Conservation (phyloP, 1,140 invertebrate genomes). For the Homalodisca vitripennis region DNA sequence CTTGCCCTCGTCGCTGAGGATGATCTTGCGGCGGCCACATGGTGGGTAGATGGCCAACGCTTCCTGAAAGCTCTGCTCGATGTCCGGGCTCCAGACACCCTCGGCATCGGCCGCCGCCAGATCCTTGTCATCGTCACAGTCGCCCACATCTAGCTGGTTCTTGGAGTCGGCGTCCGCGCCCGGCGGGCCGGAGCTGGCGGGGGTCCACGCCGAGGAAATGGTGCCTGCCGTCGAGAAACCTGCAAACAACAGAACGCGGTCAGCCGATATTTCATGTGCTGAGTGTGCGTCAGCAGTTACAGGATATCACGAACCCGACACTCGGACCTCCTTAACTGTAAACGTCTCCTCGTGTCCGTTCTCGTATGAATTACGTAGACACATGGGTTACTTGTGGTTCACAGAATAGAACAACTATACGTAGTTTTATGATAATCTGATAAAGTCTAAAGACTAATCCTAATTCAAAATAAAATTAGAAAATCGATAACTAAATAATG, state of each 20-base stretch:
- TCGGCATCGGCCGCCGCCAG: slow-evolving; percentile 94
- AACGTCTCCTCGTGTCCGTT: no score
- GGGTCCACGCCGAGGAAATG: slow-evolving; percentile 84
- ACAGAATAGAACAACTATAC: no score
- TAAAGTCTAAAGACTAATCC: no score
- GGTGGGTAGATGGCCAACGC: slow-evolving; percentile 99
- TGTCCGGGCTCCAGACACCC: slow-evolving; percentile 99
- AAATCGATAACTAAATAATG: no score
- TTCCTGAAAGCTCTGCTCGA: slow-evolving; percentile 99
- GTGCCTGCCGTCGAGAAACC: slow-evolving; percentile 75
- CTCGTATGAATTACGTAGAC: no score
- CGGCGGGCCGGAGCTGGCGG: slow-evolving; percentile 66
- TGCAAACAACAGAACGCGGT: slow-evolving; percentile 47
- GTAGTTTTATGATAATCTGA: no score
- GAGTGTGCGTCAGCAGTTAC: no score
- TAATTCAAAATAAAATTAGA: no score
- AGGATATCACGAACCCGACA: no score
- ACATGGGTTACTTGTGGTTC: no score
- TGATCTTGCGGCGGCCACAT: slow-evolving; percentile 98
- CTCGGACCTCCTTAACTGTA: no score
- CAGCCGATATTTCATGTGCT: no score
- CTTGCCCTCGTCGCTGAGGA: slow-evolving; percentile 99
- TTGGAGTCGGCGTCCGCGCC: slow-evolving; percentile 51
- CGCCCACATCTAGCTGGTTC: slow-evolving; percentile 74
- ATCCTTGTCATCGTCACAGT: slow-evolving; percentile 84